Percentiles rank a stretch among this genome's conserved stretches.
Evolutionary conservation across 1,140 invertebrate species (phyloP).

Genomic region (Neotoxoptera formosana): DNA sequence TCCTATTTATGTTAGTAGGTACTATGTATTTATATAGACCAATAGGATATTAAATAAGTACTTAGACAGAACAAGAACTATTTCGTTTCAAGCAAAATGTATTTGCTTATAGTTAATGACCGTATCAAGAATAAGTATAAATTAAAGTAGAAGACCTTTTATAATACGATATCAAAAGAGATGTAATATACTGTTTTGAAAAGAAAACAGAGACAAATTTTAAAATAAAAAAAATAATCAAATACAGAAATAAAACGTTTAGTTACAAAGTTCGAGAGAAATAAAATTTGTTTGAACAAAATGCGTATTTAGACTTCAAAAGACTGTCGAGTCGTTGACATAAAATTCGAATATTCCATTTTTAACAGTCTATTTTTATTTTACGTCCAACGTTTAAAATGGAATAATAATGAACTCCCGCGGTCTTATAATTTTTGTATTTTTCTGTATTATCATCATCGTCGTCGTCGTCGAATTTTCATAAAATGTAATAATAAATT

Average conservation of each 20-base stretch:
- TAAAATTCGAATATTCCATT: background rate
- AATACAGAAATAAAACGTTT: background rate
- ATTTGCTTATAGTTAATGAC: background rate
- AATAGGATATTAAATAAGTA: background rate
- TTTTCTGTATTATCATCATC: background rate
- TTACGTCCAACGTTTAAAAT: background rate
- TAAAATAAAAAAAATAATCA: background rate
- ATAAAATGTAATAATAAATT: background rate
- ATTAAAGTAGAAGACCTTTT: background rate
- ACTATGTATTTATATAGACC: background rate
- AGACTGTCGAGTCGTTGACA: background rate
- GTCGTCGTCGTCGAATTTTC: background rate
- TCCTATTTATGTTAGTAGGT: background rate
- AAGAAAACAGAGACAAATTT: background rate
- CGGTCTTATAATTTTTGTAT: background rate
- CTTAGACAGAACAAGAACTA: background rate
- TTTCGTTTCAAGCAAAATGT: background rate
- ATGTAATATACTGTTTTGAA: conserved; percentile 1
- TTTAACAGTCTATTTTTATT: background rate
- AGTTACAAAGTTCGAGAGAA: background rate
- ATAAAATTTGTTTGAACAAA: background rate
- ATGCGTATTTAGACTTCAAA: background rate
- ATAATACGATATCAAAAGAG: conserved; percentile 8
- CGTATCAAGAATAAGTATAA: background rate
- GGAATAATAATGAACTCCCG: background rate